Evolutionary conservation across 2,888 invertebrate species (phyloP).

Genomic region (Petrolisthes cinctipes): DNA sequence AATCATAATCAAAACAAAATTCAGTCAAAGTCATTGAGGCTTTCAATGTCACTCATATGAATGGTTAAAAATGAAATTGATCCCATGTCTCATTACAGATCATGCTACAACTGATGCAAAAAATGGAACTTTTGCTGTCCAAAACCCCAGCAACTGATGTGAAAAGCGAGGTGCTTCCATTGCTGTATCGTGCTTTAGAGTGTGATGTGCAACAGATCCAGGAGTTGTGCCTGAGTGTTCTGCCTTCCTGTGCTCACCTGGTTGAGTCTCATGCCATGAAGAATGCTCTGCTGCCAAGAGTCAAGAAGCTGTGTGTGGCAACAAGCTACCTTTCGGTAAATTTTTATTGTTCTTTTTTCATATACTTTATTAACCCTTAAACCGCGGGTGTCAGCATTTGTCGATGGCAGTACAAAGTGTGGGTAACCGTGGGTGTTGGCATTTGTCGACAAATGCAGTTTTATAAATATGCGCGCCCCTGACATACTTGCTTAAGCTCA

Average conservation of each 20-base stretch:
- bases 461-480: background rate
- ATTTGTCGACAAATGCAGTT: background rate
- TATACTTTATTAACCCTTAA: background rate
- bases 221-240: conserved; percentile 89
- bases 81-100: conserved; percentile 74
- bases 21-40: too few species aligned
- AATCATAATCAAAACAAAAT: too few species aligned
- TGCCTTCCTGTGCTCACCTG: conserved; percentile 90
- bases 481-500: too few species aligned
- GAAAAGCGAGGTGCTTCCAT: conserved; percentile 89
- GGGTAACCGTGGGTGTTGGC: too few species aligned
- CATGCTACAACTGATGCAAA: conserved; percentile 91
- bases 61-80: too few species aligned
- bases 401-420: too few species aligned
- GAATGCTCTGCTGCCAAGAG: conserved; percentile 89
- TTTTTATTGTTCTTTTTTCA: conserved; percentile 43
- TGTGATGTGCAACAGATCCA: conserved; percentile 80
- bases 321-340: conserved; percentile 83
- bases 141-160: conserved; percentile 91
- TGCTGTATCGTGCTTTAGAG: conserved; percentile 91
- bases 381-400: too few species aligned
- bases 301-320: conserved; percentile 87
- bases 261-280: conserved; percentile 96
- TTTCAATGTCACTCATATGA: too few species aligned
- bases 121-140: conserved; percentile 91